Evolutionary conservation across 1,140 invertebrate species (phyloP), one percentile per base, ranked within the genome.

Genomic region (Cydia fagiglandana): DNA sequence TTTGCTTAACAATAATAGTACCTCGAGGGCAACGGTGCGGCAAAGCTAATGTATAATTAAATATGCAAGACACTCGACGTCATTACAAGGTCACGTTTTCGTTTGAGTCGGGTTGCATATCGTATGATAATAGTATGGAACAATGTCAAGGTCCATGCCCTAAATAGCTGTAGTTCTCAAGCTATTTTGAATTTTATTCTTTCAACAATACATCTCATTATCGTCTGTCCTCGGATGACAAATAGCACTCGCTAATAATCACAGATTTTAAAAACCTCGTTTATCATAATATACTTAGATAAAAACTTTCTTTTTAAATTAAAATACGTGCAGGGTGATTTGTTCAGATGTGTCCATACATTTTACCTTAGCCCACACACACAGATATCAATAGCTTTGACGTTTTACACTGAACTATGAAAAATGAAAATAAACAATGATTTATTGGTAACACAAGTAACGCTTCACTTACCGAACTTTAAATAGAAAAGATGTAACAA

Each of bases 21-120:
- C 56, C 56, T 24, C n/a, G 56, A 61, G n/a, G 17, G 6, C 17
- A 61, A 61, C 24, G 17, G 24, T 17, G 56, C 17, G 56, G 56
- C 24, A 61, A 61, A 61, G 56, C 56, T 61, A 61, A 61, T 61
- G n/a, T 61, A 20, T 20, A 61, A 61, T 61, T 61, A 61, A 61
- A 61, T 61, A 61, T 61, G 56, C 56, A 61, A 61, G 56, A 24
- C 20, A 61, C 56, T 20, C 24, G n/a, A 10, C 56, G 56, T 61
- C 56, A 61, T n/a, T 24, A 12, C 56, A 61, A 61, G 56, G 56
- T 61, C 56, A 24, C 20, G 56, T 61, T 61, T 12, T 61, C 56
- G 10, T 24, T 20, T 9, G 56, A 20, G 20, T 24, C 20, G 56
- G 20, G 10, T 61, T 61, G 56, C 56, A 61, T 61, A 24, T 24